Evolutionary conservation across 2,797 vertebrate genomes (phyloP).

Genomic region (Platalea minor): DNA sequence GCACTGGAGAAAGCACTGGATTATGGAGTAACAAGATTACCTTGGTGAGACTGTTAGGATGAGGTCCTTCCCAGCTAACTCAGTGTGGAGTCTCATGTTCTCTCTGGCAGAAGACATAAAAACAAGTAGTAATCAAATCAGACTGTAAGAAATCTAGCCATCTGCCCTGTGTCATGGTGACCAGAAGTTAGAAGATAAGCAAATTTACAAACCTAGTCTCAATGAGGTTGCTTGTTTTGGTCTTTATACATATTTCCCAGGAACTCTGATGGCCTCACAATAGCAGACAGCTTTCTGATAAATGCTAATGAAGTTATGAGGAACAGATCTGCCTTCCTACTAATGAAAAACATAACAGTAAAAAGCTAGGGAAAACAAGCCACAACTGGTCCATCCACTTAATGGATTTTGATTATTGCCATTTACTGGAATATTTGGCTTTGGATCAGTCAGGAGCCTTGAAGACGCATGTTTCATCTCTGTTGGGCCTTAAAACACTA

Average conservation of each 20-base stretch:
- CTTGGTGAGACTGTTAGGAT: not conserved
- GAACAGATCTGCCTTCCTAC: conserved; percentile 40
- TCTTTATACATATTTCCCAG: conserved; percentile 35
- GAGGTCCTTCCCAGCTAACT: not conserved
- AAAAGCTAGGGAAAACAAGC: conserved; percentile 31
- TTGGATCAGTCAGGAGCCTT: not conserved
- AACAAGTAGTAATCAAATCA: conserved; percentile 67
- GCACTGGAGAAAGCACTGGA: not conserved
- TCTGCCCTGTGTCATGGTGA: conserved; percentile 55
- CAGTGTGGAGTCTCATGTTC: not conserved
- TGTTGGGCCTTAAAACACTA: not conserved
- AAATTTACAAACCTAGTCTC: conserved; percentile 55
- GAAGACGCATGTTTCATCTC: not conserved
- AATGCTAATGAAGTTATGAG: conserved; percentile 30
- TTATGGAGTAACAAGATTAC: not conserved
- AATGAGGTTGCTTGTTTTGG: conserved; percentile 42
- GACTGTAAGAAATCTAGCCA: conserved; percentile 45
- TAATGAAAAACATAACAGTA: conserved; percentile 41
- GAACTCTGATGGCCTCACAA: conserved; percentile 8
- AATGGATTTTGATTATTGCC: conserved; percentile 17
- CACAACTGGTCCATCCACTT: not conserved
- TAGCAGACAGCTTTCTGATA: conserved; percentile 42
- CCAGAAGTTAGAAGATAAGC: conserved; percentile 55
- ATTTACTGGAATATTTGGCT: conserved; percentile 54
- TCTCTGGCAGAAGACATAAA: conserved; percentile 9